Conservation (phyloP, 2,113 vertebrate genomes). For the Globicephala melas region DNA sequence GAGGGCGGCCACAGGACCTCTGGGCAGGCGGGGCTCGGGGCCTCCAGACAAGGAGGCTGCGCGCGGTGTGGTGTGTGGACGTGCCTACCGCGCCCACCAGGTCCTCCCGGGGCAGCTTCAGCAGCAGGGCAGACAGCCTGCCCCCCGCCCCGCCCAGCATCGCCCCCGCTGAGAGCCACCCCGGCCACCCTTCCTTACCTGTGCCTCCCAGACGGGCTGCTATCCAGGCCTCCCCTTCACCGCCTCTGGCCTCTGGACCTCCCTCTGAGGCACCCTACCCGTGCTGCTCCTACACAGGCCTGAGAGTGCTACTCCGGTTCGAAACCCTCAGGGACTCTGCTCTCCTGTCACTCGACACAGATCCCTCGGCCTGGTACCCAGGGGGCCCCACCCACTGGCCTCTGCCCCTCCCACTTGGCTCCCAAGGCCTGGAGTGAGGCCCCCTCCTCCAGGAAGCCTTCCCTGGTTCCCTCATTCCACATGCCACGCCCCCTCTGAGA, state of each 20-base stretch:
- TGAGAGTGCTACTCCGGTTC: rapidly evolving
- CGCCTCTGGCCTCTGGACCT: not conserved
- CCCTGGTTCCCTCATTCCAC: not conserved
- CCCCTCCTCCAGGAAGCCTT: not conserved
- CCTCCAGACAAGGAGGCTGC: not conserved
- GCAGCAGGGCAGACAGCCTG: not conserved
- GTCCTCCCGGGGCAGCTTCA: not conserved
- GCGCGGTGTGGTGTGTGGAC: rapidly evolving
- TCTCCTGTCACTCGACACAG: not conserved
- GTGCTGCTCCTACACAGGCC: rapidly evolving
- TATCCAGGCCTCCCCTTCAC: not conserved
- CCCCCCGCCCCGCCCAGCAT: not conserved
- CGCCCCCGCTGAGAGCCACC: not conserved
- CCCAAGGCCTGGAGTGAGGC: not conserved
- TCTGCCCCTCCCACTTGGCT: not conserved
- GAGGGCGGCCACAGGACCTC: not conserved
- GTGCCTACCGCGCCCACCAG: rapidly evolving
- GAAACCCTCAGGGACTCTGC: not conserved
- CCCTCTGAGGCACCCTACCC: not conserved
- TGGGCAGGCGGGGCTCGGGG: not conserved
- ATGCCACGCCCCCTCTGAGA: rapidly evolving
- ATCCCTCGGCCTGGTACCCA: not conserved
- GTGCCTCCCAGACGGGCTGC: not conserved
- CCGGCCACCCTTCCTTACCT: not conserved
- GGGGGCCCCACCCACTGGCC: not conserved